Percentiles rank a stretch among this genome's conserved stretches.
Evolutionary conservation across 2,113 vertebrate genomes (phyloP).

Genomic region (Xenopus tropicalis): UCB_Xtro_10.0 CM004451.2:33228001-33228500

Average conservation of each 20-base stretch:
- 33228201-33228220: constrained; percentile 16
- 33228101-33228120: no score
- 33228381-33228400: constrained; percentile 24
- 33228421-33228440: constrained; percentile 8
- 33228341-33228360: not conserved
- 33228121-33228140: no score
- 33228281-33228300: not conserved
- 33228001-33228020: no score
- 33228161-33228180: no score
- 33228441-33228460: constrained; percentile 23
- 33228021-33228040: no score
- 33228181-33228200: not conserved
- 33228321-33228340: not conserved
- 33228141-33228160: no score
- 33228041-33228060: no score
- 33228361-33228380: constrained; percentile 41
- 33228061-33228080: no score
- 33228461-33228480: constrained; percentile 36
- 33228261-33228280: constrained; percentile 23
- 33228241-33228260: not conserved
- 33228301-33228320: constrained; percentile 28
- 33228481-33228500: constrained; percentile 1
- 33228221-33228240: not conserved
- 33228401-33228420: constrained; percentile 30
- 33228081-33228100: no score